These are phyloP conservation scores for Ovis aries DNA, from an alignment of 2,113 vertebrate species.

Conservation along the genomic window ARS-UI_Ramb_v3.0 NC_056060.1:21032501-21033000, in stretches of 20 bases:
- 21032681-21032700: not conserved
- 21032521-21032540: not conserved
- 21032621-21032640: not conserved
- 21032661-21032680: not conserved
- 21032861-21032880: not conserved
- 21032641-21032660: not conserved
- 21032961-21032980: not conserved
- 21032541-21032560: not conserved
- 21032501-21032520: not conserved
- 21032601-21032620: not conserved
- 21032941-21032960: not conserved
- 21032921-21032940: not conserved
- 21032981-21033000: not conserved
- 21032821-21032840: not conserved
- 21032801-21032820: not conserved
- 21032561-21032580: not conserved
- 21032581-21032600: not conserved
- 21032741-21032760: not conserved
- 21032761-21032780: not conserved
- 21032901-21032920: not conserved
- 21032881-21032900: not conserved
- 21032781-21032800: not conserved
- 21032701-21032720: not conserved
- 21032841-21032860: not conserved
- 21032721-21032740: not conserved